These are phyloP conservation scores for Elgaria multicarinata DNA, from an alignment of 2,113 vertebrate genomes.

Conservation along the genomic window DNA sequence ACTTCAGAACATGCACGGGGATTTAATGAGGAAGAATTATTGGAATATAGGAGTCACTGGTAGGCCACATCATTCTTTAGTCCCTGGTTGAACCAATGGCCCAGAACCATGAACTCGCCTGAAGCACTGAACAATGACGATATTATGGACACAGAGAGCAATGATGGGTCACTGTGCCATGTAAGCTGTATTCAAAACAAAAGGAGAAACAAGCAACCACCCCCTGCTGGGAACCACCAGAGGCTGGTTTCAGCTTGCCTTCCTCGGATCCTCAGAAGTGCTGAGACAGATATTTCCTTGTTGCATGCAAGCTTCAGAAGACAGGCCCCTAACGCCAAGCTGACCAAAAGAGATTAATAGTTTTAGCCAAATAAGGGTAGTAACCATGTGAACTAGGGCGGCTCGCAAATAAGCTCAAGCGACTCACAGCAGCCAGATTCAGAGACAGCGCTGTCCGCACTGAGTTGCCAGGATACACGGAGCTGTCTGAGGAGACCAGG, in stretches of 20 bases:
- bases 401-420: slow-evolving; percentile 67
- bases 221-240: slow-evolving; percentile 50
- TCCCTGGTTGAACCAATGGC: slow-evolving; percentile 24
- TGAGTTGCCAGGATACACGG: slow-evolving; percentile 82
- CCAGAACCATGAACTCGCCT: not conserved
- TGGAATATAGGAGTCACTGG: slow-evolving; percentile 30
- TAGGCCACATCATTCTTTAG: slow-evolving; percentile 6
- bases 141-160: not conserved
- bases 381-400: slow-evolving; percentile 81
- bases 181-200: slow-evolving; percentile 44
- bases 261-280: slow-evolving; percentile 61
- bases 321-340: slow-evolving; percentile 76
- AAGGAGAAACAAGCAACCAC: slow-evolving; percentile 49
- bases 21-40: slow-evolving; percentile 24
- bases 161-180: slow-evolving; percentile 27
- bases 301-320: slow-evolving; percentile 72
- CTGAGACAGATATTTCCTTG: slow-evolving; percentile 76
- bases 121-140: slow-evolving; percentile 36
- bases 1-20: slow-evolving; percentile 13
- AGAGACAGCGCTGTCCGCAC: slow-evolving; percentile 79
- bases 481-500: slow-evolving; percentile 62
- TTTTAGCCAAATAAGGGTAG: slow-evolving; percentile 79
- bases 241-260: slow-evolving; percentile 57
- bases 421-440: slow-evolving; percentile 76
- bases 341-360: slow-evolving; percentile 82